Base-by-base conservation (phyloP, 1,140 invertebrate genomes). In the Lepidostoma basale region DNA sequence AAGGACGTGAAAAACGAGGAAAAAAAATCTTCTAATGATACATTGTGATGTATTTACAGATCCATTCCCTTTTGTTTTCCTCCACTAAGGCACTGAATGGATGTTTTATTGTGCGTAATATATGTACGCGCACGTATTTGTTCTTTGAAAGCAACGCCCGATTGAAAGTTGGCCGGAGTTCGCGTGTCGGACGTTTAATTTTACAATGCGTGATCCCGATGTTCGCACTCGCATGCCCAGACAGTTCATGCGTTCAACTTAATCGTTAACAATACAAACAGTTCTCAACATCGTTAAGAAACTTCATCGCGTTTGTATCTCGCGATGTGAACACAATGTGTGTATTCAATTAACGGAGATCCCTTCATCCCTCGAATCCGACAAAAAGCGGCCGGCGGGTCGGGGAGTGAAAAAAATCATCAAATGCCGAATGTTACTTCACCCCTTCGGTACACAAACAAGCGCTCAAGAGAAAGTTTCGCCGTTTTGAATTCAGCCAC, bases 291-390 rank as follows among this genome's bases (percentile, higher is more conserved):
- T 60, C 56, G 42, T 60, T 60, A 60, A 42, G 36, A 60, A 60
- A 42, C 56, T 60, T 60, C 56, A 60, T 42, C 56, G 56, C 56
- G 39, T 60, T 60, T 60, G 28, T 54, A 54, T 28, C 25, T 54
- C 18, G 22, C 49, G 49, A 60, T 60, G 56, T 42, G 56, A 60
- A 42, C 36, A 60, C 56, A 60, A 60, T 60, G 56, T 39, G 52
- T 33, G 52, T 26, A 44, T 60, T 60, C 36, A 60, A 60, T 60
- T 60, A 60, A 60, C 56, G 16, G 39, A 9, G 18, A 42, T 60
- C 56, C 39, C 39, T 28, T 42, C 12, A 33, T 33, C 12, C 23
- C 36, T 40, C n/a, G 49, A 40, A 59, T 40, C 10, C 20, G 22
- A 39, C 56, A 60, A 60, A 60, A 60, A 60, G 56, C 52, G 45